Evolutionary conservation across 1,140 invertebrate species (phyloP).

Genomic region (Drosophila jambulina): DNA sequence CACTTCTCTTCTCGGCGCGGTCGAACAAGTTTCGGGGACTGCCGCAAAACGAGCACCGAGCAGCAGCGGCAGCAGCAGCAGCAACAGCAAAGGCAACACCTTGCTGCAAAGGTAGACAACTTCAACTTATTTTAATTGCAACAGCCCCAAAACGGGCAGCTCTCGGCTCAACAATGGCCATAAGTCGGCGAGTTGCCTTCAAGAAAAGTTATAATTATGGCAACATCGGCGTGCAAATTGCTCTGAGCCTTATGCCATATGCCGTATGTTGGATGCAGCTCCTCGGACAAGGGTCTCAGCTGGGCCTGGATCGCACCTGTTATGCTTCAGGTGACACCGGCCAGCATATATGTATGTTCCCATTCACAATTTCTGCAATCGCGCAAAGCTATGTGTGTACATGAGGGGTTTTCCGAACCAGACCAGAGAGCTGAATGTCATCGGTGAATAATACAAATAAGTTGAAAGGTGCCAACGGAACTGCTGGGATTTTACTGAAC

Average conservation of each 20-base stretch:
- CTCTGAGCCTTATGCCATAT: not conserved
- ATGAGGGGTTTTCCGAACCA: not conserved
- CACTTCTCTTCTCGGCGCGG: slow-evolving; percentile 52
- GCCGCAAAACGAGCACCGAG: slow-evolving; percentile 18
- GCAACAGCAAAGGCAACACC: slow-evolving; percentile 45
- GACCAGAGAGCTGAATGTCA: slow-evolving; percentile 1
- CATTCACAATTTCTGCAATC: slow-evolving; percentile 21
- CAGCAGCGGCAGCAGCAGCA: slow-evolving; percentile 5
- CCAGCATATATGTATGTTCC: not conserved
- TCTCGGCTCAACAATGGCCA: slow-evolving; percentile 41
- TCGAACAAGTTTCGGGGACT: slow-evolving; percentile 72
- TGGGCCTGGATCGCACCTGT: slow-evolving; percentile 40
- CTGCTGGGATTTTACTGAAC: not conserved
- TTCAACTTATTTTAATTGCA: slow-evolving; percentile 83
- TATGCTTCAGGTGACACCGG: slow-evolving; percentile 66
- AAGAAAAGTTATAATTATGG: slow-evolving; percentile 76
- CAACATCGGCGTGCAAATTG: slow-evolving; percentile 45
- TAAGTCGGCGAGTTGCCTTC: slow-evolving; percentile 21
- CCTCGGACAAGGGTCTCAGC: slow-evolving; percentile 39
- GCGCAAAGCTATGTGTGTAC: not conserved
- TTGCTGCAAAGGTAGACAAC: slow-evolving; percentile 79
- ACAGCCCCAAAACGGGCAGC: slow-evolving; percentile 55
- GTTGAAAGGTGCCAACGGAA: not conserved
- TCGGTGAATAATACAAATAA: not conserved
- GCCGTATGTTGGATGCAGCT: slow-evolving; percentile 1